Base-by-base conservation (phyloP, 2,888 invertebrate genomes). In the Cosmia trapezina region DNA sequence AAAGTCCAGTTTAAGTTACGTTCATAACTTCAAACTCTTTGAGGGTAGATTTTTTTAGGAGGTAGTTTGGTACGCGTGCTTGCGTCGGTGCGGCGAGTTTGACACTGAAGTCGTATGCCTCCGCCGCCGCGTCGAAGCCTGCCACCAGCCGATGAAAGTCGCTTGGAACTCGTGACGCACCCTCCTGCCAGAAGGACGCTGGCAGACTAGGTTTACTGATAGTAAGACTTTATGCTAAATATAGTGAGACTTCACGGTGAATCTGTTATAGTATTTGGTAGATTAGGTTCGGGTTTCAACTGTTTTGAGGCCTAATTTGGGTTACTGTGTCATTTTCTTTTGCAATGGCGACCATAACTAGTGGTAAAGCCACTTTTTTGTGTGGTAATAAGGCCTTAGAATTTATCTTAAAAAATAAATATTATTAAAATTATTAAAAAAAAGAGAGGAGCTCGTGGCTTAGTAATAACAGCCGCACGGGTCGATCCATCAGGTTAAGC, bases 81-180 rank as follows among this genome's bases (percentile, higher is more conserved):
- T 83, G 79, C 90, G 86, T 88, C 83, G 89, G 89, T 89, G 89
- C 91, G 92, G 86, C 89, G 88, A 86, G 87, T 89, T 86, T 78
- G 86, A 90, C 91, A 94, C 94, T 94, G 93, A 81, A 88, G 88
- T 76, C 76, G 84, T 93, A 88, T 89, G 91, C 76, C 76, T 61
- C 69, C 69, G 84, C 82, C 65, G 76, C 72, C 47, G 76, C 73
- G 84, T 81, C 70, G 81, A 83, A 85, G 85, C 72, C 83, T 83
- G 80, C 60, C 54, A 54, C 65, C 85, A 33, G 86, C 8, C 54
- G 88, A 73, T 88, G 90, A 89, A 88, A 90, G 91, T 90, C 76
- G 72, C 81, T 73, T 63, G 78, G 57, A 70, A 70, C 65, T 77
- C 73, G 78, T 79, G 68, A 75, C 57, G 57, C 63, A 56, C 63